Evolutionary conservation across 2,888 invertebrate species (phyloP), one percentile per base, ranked within the genome.

Genomic region (Steinernema scapterisci): DNA sequence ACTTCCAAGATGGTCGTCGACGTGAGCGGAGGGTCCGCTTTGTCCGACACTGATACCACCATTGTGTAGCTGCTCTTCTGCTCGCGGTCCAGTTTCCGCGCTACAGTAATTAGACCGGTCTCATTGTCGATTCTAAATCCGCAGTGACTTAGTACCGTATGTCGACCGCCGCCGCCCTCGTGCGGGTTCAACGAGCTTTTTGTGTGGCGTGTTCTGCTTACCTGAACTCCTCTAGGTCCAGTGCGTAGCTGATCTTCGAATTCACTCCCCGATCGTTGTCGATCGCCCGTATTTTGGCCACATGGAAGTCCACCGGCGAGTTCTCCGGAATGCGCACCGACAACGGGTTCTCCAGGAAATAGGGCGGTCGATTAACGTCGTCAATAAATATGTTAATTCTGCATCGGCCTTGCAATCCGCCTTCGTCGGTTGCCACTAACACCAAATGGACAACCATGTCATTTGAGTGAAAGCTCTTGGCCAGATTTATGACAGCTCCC

Each of bases 1-100:
- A 99, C 94, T 88, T 97, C 95, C 0, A 99, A 93, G 85, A 95
- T 95, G 0, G 97, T 96, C 0, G 95, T 95, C 86, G 97, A 96
- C 0, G 94, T 93, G 19, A 95, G 89, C 0, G 95, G 92, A 0
- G 96, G 96, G 48, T 92, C 91, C 0, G 97, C 97, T 0, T 95
- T 94, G 88, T 97, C 97, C 78, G 92, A 92, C 0, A 96, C 97
- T 0, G 93, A 95, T 0, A 97, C 95, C 0, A 94, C 94, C 46
- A 97, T 89, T 7, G 95, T 90, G 88, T 95, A 97, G 0, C 93
- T 92, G 84, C 91, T 87, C 70, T 90, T 88, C 19, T 92, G 91
- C 89, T 99, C 97, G 31, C 97, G 90, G 88, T 99, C 97, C 70
- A 99, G 89, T 1, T 77, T 73, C 80, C 92, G 92, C 21, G 93